Evolutionary conservation across 2,888 invertebrate genomes (phyloP).

Genomic region (Willowsia nigromaculata): DNA sequence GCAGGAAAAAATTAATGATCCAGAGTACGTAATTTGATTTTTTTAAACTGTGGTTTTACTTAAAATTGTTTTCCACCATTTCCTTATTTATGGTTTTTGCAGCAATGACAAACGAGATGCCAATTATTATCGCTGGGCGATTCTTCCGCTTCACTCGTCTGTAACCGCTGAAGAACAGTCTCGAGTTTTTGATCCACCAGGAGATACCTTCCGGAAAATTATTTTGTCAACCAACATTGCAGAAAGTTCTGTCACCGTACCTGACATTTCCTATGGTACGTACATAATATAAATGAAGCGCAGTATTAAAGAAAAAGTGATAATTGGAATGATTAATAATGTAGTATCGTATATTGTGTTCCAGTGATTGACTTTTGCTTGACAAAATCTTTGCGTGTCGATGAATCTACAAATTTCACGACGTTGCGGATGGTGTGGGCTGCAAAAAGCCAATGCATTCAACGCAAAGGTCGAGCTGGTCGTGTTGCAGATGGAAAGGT

Average conservation of each 20-base stretch:
- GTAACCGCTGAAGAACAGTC: constrained; percentile 89
- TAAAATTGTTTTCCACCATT: background rate
- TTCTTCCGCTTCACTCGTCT: constrained; percentile 85
- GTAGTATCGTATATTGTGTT: constrained; percentile 78
- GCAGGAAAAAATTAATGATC: background rate
- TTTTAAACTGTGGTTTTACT: background rate
- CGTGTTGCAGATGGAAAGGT: constrained; percentile 85
- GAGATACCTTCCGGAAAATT: constrained; percentile 87
- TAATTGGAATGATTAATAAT: background rate
- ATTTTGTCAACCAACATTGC: constrained; percentile 95
- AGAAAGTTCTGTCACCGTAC: constrained; percentile 94
- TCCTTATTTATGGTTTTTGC: background rate
- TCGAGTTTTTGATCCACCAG: constrained; percentile 84
- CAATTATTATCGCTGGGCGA: constrained; percentile 77
- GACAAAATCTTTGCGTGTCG: constrained; percentile 89
- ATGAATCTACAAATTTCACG: constrained; percentile 88
- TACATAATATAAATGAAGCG: background rate
- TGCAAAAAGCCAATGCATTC: constrained; percentile 92
- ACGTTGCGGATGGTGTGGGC: constrained; percentile 92
- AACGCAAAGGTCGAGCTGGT: constrained; percentile 94
- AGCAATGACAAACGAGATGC: constrained; percentile 30
- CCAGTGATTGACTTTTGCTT: constrained; percentile 96
- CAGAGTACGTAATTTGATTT: background rate
- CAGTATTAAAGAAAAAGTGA: background rate
- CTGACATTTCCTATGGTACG: constrained; percentile 91